These are phyloP conservation scores for Solenodon paradoxus DNA, from an alignment of 2,113 vertebrate genomes.

Conservation along the genomic window DNA sequence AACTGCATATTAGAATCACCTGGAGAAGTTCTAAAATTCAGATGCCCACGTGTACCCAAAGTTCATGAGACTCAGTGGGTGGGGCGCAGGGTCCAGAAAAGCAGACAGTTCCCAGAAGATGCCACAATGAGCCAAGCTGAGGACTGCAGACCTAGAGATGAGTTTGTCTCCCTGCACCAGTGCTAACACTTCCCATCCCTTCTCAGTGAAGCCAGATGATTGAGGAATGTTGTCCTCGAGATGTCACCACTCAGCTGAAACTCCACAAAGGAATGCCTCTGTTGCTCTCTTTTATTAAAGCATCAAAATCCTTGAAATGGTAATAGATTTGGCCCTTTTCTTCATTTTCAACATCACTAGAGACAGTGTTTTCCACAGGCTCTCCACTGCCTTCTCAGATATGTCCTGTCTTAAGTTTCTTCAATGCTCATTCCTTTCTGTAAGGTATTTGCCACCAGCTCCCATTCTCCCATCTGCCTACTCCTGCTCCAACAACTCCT, in stretches of 20 bases:
- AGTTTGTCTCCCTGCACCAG: rapidly evolving
- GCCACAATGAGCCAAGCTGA: neutral
- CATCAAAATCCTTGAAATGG: neutral
- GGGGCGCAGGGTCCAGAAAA: neutral
- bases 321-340: neutral
- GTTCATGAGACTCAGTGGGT: neutral
- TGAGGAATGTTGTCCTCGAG: neutral
- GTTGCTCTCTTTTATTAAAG: neutral
- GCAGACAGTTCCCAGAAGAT: rapidly evolving
- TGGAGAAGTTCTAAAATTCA: neutral
- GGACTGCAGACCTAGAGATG: rapidly evolving
- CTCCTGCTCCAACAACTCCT: neutral
- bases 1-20: neutral
- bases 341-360: neutral
- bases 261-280: neutral
- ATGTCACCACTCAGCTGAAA: neutral
- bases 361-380: neutral
- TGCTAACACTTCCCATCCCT: too few relatives aligned
- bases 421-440: neutral
- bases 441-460: neutral
- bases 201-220: neutral
- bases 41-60: neutral
- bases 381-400: too few relatives aligned
- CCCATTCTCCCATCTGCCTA: neutral
- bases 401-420: neutral